These are phyloP conservation scores for Anhinga rufa DNA, from an alignment of 2,113 vertebrate species.

Conservation along the genomic window DNA sequence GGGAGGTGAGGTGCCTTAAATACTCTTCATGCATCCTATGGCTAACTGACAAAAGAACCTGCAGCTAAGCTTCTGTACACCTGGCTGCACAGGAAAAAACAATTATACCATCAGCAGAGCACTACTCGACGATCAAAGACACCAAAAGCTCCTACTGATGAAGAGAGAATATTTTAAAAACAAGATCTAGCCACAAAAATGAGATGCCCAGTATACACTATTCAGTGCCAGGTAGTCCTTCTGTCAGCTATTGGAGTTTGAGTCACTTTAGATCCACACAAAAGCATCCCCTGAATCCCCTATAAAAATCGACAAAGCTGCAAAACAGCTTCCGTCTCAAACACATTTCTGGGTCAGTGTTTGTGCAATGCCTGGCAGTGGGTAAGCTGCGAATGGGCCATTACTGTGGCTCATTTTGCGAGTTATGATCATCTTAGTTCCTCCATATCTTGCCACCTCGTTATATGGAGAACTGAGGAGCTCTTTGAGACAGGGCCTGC, in stretches of 20 bases:
- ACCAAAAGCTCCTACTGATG: not conserved
- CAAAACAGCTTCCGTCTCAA: not conserved
- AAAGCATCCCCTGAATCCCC: not conserved
- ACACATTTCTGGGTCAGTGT: not conserved
- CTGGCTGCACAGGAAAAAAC: not conserved
- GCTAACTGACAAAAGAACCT: not conserved
- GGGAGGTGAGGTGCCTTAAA: not conserved
- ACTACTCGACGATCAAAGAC: not conserved
- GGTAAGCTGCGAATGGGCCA: not conserved
- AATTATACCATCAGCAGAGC: not conserved
- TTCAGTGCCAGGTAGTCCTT: not conserved
- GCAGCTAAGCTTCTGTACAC: not conserved
- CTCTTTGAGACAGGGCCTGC: not conserved
- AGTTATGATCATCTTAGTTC: not conserved
- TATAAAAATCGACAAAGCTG: not conserved
- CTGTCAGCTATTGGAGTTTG: not conserved
- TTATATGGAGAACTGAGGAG: not conserved
- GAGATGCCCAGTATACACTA: not conserved
- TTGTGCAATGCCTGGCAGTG: not conserved
- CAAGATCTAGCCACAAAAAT: not conserved
- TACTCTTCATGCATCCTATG: not conserved
- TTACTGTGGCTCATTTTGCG: not conserved
- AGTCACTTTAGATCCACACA: not conserved
- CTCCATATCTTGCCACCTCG: not conserved
- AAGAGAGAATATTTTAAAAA: not conserved